Evolutionary conservation across 2,888 invertebrate species (phyloP).

Genomic region (Lacanobia oleracea): DNA sequence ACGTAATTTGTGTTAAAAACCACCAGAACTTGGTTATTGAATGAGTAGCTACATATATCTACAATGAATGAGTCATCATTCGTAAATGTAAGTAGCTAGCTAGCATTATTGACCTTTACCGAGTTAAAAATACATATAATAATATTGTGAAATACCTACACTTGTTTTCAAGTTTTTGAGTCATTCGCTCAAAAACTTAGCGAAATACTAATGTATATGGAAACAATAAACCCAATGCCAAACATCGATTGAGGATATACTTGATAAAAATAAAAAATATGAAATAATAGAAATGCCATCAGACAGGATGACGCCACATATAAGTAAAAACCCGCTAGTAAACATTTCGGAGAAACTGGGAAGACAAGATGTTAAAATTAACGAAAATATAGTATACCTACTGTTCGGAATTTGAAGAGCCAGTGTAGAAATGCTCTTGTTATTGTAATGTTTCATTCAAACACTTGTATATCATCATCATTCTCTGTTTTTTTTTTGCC

Average conservation of each 20-base stretch:
- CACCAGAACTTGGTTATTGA: neutral
- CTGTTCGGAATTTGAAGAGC: neutral
- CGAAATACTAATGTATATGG: neutral
- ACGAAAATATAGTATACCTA: neutral
- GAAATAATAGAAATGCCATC: neutral
- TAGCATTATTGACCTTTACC: slow-evolving; percentile 6
- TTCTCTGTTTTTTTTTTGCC: no score
- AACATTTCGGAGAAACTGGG: neutral
- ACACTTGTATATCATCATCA: no score
- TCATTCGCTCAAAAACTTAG: neutral
- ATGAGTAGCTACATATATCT: no score
- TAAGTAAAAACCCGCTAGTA: neutral
- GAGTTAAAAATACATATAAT: slow-evolving; percentile 6
- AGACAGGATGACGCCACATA: slow-evolving; percentile 5
- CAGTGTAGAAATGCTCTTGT: neutral
- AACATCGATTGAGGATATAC: neutral
- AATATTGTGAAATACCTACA: slow-evolving; percentile 8
- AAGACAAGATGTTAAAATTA: neutral
- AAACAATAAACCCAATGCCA: neutral
- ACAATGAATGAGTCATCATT: slow-evolving; percentile 9
- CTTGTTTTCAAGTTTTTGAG: neutral
- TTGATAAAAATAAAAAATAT: neutral
- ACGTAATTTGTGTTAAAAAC: neutral
- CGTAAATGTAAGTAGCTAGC: slow-evolving; percentile 10
- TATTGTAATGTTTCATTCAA: no score